Conservation (phyloP, 2,888 invertebrate species). For the Diloba caeruleocephala region DNA sequence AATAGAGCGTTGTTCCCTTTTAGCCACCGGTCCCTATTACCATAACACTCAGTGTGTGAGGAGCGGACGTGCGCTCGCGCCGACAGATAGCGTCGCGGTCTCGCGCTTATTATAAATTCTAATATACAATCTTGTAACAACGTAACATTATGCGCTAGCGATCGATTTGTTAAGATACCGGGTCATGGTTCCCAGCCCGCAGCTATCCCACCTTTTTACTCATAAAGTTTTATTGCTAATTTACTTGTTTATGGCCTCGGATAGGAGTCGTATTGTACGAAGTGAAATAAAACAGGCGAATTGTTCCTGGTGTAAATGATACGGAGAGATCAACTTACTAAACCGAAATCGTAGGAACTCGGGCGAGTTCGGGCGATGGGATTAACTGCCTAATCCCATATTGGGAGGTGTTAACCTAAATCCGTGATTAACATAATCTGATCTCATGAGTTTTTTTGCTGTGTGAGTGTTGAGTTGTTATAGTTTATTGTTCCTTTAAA, state of each 20-base stretch:
- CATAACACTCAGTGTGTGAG: constrained; percentile 74
- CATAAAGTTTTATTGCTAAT: constrained; percentile 74
- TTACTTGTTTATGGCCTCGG: constrained; percentile 57
- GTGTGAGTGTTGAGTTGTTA: constrained; percentile 25
- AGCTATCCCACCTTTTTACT: constrained; percentile 50
- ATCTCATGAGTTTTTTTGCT: constrained; percentile 57
- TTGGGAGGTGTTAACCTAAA: constrained; percentile 74
- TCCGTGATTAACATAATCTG: constrained; percentile 69
- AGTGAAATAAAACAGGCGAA: constrained; percentile 41
- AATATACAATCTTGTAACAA: constrained; percentile 66
- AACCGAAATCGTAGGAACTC: constrained; percentile 69
- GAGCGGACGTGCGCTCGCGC: constrained; percentile 62
- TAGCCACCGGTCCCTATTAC: constrained; percentile 77
- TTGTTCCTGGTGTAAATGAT: constrained; percentile 57
- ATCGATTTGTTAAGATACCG: constrained; percentile 75
- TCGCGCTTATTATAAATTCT: constrained; percentile 74
- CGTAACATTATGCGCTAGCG: constrained; percentile 54
- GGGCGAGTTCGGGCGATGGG: constrained; percentile 57
- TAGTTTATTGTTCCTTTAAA: constrained; percentile 28
- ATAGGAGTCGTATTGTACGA: constrained; percentile 39
- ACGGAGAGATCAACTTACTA: constrained; percentile 56
- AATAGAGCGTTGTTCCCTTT: constrained; percentile 69
- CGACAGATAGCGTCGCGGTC: constrained; percentile 49
- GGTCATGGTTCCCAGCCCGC: constrained; percentile 63
- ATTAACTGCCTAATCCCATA: constrained; percentile 74